Evolutionary conservation across 2,113 vertebrate genomes (phyloP).

Genomic region (Leiothrix lutea): DNA sequence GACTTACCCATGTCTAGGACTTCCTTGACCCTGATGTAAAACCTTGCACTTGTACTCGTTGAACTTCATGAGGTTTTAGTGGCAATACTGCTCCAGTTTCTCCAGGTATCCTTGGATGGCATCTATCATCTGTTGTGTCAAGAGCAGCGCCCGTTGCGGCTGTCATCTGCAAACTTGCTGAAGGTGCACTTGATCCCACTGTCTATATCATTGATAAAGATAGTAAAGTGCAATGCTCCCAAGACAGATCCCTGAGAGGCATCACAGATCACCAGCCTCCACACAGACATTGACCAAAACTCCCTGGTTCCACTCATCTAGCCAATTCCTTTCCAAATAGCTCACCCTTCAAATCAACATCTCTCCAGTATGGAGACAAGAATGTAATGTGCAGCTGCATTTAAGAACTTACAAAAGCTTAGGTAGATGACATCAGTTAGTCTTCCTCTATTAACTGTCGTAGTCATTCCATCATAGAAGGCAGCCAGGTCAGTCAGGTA

Average conservation of each 20-base stretch:
- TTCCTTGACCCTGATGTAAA: not conserved
- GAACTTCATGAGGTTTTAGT: not conserved
- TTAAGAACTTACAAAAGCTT: not conserved
- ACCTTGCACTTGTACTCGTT: not conserved
- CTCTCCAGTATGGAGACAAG: not conserved
- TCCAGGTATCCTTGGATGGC: not conserved
- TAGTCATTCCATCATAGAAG: not conserved
- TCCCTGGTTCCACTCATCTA: not conserved
- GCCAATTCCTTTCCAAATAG: rapidly evolving
- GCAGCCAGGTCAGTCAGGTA: not conserved
- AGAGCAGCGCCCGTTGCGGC: not conserved
- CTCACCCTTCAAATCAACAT: not conserved
- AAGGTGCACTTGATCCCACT: not conserved
- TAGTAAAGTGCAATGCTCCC: not conserved
- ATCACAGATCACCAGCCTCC: not conserved
- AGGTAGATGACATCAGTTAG: no score
- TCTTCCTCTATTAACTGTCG: not conserved
- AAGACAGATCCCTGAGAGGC: not conserved
- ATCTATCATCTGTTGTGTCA: not conserved
- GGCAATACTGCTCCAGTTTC: not conserved
- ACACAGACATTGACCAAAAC: not conserved
- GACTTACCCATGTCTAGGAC: not conserved
- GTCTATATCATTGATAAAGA: not conserved
- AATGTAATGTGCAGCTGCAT: not conserved
- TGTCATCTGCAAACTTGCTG: not conserved